A percentile compares a stretch with the other conserved stretches of the same genome.
Evolutionary conservation across 1,140 invertebrate species (phyloP).

Genomic region (Andricus grossulariae): DNA sequence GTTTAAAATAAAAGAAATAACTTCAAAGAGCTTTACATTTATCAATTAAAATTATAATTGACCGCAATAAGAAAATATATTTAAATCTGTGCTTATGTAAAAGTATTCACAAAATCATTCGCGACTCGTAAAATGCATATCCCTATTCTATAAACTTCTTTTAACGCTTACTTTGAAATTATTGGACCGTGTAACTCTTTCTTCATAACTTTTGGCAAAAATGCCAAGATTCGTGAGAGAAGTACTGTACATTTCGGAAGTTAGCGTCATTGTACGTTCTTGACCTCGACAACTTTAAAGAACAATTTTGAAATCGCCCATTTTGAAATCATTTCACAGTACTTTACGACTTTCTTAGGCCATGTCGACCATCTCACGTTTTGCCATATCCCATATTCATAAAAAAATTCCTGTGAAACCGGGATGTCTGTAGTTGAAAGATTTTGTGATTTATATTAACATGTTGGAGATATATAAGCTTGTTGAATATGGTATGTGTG

Average conservation of each 20-base stretch:
- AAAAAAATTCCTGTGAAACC: not conserved
- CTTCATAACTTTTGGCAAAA: slow-evolving; percentile 31
- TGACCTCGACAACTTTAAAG: slow-evolving; percentile 39
- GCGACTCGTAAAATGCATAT: not conserved
- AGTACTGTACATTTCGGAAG: slow-evolving; percentile 33
- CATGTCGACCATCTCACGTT: not conserved
- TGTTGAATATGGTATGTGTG: slow-evolving; percentile 17
- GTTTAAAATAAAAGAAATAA: too few relatives aligned
- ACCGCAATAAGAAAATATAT: too few relatives aligned
- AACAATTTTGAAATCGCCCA: slow-evolving; percentile 20
- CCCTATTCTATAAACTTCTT: slow-evolving; percentile 18
- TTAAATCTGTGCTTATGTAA: too few relatives aligned
- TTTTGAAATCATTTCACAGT: slow-evolving; percentile 10
- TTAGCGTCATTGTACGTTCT: slow-evolving; percentile 38
- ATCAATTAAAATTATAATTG: too few relatives aligned
- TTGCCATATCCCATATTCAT: not conserved
- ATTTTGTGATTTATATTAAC: not conserved
- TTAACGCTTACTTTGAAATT: slow-evolving; percentile 22
- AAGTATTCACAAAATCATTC: not conserved
- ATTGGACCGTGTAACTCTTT: not conserved
- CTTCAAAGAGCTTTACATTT: too few relatives aligned
- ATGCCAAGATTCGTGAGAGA: slow-evolving; percentile 34
- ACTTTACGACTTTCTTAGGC: slow-evolving; percentile 13
- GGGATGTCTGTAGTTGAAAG: not conserved
- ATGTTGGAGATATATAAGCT: not conserved